Base-by-base conservation (phyloP, 2,888 invertebrate species). In the Pterobdella sp. region DNA sequence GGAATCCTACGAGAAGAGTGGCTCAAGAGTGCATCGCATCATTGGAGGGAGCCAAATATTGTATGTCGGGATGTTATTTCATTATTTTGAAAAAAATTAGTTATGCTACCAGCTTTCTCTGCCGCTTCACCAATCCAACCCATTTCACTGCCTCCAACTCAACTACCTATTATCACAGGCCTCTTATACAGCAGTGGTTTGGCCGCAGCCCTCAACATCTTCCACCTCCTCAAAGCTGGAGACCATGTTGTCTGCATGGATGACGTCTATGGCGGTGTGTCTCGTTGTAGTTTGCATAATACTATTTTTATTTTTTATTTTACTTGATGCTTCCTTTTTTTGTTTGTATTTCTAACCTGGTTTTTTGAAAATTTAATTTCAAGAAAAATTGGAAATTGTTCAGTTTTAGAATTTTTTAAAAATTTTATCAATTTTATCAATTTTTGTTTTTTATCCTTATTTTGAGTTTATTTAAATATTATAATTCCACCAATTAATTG, bases 231-330 rank as follows among this genome's bases (percentile, higher is more conserved):
- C 10, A 88, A 87, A 77, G 79, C 86, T 75, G 97, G 96, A 0
- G 97, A 98, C 82, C 94, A 97, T 81, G 86, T 98, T 18, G 84
- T 98, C 64, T 89, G 90, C 79, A 89, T 91, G 75, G 93, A 96
- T 83, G 97, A 97, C 84, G 87, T 96, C 1, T 98, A 97, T 81
- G 97, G 97, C 72, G 97, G 96, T 84, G 29, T 26, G n/a, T n/a
- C n/a, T n/a, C n/a, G n/a, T n/a, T n/a, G n/a, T n/a, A n/a, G n/a
- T n/a, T n/a, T n/a, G n/a, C n/a, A n/a, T n/a, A n/a, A n/a, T n/a
- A n/a, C n/a, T n/a, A n/a, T n/a, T n/a, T n/a, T n/a, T n/a, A n/a
- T n/a, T n/a, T n/a, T n/a, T n/a, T n/a, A n/a, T n/a, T n/a, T n/a
- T n/a, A n/a, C n/a, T n/a, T n/a, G n/a, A n/a, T n/a, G n/a, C n/a